Evolutionary conservation across 2,888 invertebrate species (phyloP), one percentile per base, ranked within the genome.

Genomic region (Pseudococcus viburni): DNA sequence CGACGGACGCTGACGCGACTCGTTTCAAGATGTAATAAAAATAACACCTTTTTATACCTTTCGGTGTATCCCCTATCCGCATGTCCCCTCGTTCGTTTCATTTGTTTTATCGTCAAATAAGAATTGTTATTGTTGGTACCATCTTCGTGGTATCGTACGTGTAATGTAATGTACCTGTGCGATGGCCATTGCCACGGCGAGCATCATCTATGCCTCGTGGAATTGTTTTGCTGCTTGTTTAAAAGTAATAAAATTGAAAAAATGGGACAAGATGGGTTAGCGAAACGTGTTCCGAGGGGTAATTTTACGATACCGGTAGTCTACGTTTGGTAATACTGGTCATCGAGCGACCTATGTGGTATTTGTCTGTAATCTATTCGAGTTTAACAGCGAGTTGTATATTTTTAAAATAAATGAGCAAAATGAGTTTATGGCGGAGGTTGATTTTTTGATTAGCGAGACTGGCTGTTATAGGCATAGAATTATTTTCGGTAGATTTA

Each of bases 291-390:
- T 64, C 8, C 42, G 42, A 19, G 22, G 22, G 19, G 12, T 64
- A 64, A 64, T 64, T 64, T 64, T 64, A 64, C 64, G 64, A 64
- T 64, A 64, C 64, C 64, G 19, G 64, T 64, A 64, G 64, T 64
- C 64, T 64, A 64, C 22, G 64, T 64, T 19, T 64, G 22, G 64
- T 64, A 64, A 64, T 64, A 64, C 64, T 64, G 64, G 64, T 64
- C 22, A 64, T 64, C 19, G 64, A 1, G 19, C 64, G 8, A 6
- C 22, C 22, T 22, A 64, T 19, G 64, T 64, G 64, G 64, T 64
- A 64, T 64, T 22, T 22, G 64, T 64, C 22, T 42, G 42, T 59
- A n/a, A 59, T 59, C 17, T 59, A 59, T 59, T 15, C 7, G 19
- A n/a, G 59, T 17, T 5, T n/a, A 42, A 42, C 8, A 7, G 59